These are phyloP conservation scores for Orcinus orca DNA, from an alignment of 2,113 vertebrate genomes.

Conservation along the genomic window DNA sequence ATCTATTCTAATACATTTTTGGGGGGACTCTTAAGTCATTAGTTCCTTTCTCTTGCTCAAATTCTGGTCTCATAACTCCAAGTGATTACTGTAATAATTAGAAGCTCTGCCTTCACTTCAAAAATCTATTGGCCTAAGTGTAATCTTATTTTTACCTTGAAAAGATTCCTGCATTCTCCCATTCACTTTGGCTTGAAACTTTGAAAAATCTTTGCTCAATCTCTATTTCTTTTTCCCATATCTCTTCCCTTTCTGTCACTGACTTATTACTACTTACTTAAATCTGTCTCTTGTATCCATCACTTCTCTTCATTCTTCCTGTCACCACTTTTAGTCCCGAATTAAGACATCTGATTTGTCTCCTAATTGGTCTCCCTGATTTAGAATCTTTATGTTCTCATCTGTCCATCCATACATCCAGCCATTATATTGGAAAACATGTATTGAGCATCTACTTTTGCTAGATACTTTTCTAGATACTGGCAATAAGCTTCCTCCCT, in stretches of 20 bases:
- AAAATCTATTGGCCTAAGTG: neutral
- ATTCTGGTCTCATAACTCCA: neutral
- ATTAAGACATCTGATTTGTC: neutral
- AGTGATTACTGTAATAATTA: neutral
- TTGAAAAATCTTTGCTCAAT: neutral
- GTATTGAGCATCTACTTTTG: neutral
- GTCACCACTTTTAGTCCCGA: neutral
- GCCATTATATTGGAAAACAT: neutral
- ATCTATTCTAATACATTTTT: neutral
- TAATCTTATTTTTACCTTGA: neutral
- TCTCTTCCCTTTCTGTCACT: neutral
- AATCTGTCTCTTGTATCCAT: neutral
- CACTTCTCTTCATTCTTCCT: neutral
- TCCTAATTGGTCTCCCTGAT: neutral
- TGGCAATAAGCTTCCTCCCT: neutral
- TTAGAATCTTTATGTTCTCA: neutral
- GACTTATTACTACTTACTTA: neutral
- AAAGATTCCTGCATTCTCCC: neutral
- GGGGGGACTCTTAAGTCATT: neutral
- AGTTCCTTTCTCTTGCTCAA: neutral
- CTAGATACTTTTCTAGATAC: neutral
- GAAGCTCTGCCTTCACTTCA: neutral
- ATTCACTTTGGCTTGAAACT: neutral
- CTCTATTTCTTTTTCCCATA: neutral
- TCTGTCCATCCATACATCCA: neutral